A percentile compares a stretch with the other conserved stretches of the same genome.
These are phyloP conservation scores for Carassius carassius DNA, from an alignment of 2,113 vertebrate species.

Conservation along the genomic window DNA sequence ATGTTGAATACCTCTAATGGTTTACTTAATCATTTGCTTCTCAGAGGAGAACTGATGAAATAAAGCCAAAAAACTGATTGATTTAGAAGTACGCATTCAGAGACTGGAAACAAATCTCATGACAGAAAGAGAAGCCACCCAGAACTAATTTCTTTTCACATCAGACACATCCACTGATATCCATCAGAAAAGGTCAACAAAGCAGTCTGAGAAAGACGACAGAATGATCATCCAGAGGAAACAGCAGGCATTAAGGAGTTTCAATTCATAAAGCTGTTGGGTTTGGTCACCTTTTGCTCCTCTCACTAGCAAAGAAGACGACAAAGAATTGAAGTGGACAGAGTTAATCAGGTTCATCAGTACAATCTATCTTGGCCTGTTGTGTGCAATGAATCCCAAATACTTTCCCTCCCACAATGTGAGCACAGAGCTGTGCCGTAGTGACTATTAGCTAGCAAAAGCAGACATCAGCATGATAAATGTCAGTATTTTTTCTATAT, in stretches of 20 bases:
- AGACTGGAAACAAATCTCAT: neutral
- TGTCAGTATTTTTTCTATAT: neutral
- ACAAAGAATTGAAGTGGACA: constrained; percentile 20
- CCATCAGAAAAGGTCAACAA: neutral
- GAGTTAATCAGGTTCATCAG: constrained; percentile 35
- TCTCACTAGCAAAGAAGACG: neutral
- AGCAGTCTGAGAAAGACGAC: neutral
- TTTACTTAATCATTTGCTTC: constrained; percentile 16
- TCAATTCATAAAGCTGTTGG: constrained; percentile 6
- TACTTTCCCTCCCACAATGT: neutral
- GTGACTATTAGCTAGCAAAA: neutral
- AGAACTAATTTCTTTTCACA: constrained; percentile 18
- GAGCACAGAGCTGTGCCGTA: neutral
- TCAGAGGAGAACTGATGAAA: constrained; percentile 20
- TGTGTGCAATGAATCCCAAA: constrained; percentile 12
- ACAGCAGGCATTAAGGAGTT: no score
- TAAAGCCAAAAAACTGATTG: constrained; percentile 15
- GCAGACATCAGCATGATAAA: neutral
- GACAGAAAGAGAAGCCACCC: no score
- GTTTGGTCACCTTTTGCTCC: constrained; percentile 17
- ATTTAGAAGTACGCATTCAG: constrained; percentile 9
- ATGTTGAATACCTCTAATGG: constrained; percentile 14
- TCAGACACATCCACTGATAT: neutral
- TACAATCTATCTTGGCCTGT: constrained; percentile 1
- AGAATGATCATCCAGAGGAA: neutral